Evolutionary conservation across 2,888 invertebrate species (phyloP).

Genomic region (Drosophila quinaria): DNA sequence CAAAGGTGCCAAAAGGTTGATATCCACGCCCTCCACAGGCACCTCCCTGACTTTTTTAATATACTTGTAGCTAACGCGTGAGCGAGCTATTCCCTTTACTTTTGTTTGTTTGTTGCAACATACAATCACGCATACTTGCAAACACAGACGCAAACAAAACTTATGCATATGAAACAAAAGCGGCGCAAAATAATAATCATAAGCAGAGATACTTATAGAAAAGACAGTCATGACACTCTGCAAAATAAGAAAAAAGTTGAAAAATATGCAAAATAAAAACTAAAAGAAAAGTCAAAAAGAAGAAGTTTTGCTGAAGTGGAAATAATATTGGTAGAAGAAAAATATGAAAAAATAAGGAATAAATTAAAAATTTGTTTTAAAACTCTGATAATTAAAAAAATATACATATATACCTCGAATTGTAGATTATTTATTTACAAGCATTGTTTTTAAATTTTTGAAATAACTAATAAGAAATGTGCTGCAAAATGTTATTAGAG

Average conservation of each 20-base stretch:
- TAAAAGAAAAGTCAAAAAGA: background rate
- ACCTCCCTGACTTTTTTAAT: conserved; percentile 54
- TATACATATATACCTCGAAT: no score
- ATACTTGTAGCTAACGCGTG: conserved; percentile 63
- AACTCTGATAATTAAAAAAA: background rate
- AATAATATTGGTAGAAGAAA: background rate
- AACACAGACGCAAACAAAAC: conserved; percentile 24
- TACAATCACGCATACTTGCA: conserved; percentile 6
- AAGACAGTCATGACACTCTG: conserved; percentile 5
- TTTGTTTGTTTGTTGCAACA: conserved; percentile 41
- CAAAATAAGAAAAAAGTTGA: conserved; percentile 7
- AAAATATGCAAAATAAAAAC: conserved; percentile 8
- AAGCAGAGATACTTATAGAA: conserved; percentile 41
- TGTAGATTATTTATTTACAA: no score
- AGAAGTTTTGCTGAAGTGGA: background rate
- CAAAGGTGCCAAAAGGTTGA: conserved; percentile 80
- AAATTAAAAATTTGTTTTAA: background rate
- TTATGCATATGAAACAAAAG: conserved; percentile 65
- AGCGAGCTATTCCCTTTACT: conserved; percentile 53
- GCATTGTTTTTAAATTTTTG: no score
- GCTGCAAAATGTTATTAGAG: no score
- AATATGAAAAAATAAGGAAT: background rate
- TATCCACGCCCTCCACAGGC: conserved; percentile 21
- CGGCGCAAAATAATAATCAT: conserved; percentile 61
- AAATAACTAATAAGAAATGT: no score